Conservation (phyloP, 2,797 vertebrate genomes). For the Picus viridis region DNA sequence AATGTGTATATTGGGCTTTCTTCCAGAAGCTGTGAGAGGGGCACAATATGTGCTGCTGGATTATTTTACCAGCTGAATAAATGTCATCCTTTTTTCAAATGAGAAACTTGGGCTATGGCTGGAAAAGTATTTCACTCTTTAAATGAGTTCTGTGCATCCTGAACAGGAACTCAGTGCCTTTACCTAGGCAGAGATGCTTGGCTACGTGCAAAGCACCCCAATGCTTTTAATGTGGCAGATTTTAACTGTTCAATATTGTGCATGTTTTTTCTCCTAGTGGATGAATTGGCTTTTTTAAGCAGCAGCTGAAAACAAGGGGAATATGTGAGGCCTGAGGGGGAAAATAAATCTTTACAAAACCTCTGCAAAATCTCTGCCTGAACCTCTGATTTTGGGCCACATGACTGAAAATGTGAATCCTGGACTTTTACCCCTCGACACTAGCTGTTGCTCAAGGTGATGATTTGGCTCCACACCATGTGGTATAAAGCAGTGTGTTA, state of each 20-base stretch:
- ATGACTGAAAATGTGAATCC: background rate
- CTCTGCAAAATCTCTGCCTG: background rate
- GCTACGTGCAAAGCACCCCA: background rate
- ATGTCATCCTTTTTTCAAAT: conserved; percentile 38
- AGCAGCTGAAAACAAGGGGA: background rate
- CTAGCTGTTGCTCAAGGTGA: background rate
- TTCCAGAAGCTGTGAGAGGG: conserved; percentile 23
- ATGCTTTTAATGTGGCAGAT: background rate
- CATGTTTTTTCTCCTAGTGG: background rate
- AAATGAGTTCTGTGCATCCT: background rate
- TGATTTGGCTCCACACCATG: background rate
- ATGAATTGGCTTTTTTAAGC: background rate
- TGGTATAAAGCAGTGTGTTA: background rate
- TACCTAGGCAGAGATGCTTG: background rate
- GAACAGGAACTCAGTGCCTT: background rate
- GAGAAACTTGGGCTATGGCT: conserved; percentile 5
- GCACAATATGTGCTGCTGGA: background rate
- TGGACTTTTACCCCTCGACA: background rate
- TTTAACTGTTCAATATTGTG: background rate
- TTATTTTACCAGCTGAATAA: conserved; percentile 54
- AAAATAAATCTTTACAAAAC: background rate
- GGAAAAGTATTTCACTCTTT: background rate
- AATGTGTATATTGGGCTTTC: conserved; percentile 23
- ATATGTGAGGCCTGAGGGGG: background rate
- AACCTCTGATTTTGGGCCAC: background rate